phyloP scores from a whole-genome alignment of 2,797 vertebrate genomes.

The Vireo griseus region DNA sequence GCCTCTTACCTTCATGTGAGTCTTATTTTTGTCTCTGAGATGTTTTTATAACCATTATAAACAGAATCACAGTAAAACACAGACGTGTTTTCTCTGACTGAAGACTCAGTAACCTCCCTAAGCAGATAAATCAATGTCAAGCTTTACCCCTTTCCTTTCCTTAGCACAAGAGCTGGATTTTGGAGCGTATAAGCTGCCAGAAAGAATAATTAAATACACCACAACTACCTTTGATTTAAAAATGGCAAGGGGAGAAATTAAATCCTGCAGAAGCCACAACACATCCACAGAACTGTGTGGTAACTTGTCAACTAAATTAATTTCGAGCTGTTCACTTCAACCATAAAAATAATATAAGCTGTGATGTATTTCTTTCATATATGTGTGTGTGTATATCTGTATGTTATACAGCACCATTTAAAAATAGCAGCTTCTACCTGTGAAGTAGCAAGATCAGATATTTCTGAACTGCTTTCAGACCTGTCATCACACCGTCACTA shows the following conservation, averaged over 20 bases:
- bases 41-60: not conserved
- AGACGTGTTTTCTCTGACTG: not conserved
- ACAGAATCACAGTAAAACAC: not conserved
- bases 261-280: not conserved
- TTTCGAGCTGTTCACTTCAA: not conserved
- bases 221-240: constrained; percentile 26
- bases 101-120: not conserved
- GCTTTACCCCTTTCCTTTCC: not conserved
- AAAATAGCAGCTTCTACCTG: not conserved
- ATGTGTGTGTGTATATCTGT: not conserved
- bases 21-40: not conserved
- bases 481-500: not conserved
- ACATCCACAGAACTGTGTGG: not conserved
- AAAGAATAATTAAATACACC: constrained; percentile 16
- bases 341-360: not conserved
- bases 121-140: not conserved
- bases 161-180: not conserved
- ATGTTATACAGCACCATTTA: not conserved
- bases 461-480: not conserved
- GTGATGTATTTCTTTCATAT: constrained; percentile 21
- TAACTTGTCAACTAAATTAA: constrained; percentile 1
- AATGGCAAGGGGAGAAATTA: not conserved
- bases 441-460: not conserved
- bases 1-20: not conserved
- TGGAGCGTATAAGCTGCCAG: not conserved